phyloP scores from a whole-genome alignment of 2,113 vertebrate genomes.

The Rhinopomastus cyanomelas region DNA sequence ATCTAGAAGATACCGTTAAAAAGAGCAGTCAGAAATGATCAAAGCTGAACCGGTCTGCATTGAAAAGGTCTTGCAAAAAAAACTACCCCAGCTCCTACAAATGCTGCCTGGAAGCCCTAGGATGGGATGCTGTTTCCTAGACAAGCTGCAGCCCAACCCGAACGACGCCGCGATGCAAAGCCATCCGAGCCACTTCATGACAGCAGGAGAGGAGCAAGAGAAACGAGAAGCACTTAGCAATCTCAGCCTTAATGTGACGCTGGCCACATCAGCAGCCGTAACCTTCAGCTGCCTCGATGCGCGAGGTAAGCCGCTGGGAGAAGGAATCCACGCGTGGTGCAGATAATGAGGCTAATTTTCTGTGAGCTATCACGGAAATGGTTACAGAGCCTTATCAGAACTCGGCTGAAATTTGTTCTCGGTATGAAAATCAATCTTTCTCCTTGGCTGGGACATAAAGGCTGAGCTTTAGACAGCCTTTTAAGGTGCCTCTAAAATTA shows the following conservation, averaged over 20 bases:
- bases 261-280: constrained; percentile 26
- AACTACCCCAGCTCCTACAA: neutral
- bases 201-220: neutral
- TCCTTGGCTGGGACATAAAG: constrained; percentile 49
- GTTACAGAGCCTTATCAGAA: constrained; percentile 38
- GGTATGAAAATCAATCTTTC: constrained; percentile 52
- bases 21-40: constrained; percentile 19
- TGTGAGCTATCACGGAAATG: constrained; percentile 40
- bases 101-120: neutral
- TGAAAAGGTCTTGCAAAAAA: neutral
- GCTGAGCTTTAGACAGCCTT: constrained; percentile 62
- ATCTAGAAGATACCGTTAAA: neutral
- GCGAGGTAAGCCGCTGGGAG: constrained; percentile 52
- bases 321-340: constrained; percentile 25
- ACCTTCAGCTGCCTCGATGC: constrained; percentile 32
- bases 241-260: neutral
- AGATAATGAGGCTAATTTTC: constrained; percentile 61
- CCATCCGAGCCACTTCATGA: constrained; percentile 2
- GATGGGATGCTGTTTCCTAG: neutral
- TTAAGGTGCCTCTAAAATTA: constrained; percentile 68
- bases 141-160: neutral
- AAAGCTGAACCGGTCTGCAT: constrained; percentile 23
- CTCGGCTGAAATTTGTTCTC: constrained; percentile 48
- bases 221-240: neutral
- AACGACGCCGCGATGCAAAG: neutral